A percentile compares a stretch with the other conserved stretches of the same genome.
These are phyloP conservation scores for Sarcophaga carnaria DNA, from an alignment of 2,888 invertebrate species.

Conservation along the genomic window DNA sequence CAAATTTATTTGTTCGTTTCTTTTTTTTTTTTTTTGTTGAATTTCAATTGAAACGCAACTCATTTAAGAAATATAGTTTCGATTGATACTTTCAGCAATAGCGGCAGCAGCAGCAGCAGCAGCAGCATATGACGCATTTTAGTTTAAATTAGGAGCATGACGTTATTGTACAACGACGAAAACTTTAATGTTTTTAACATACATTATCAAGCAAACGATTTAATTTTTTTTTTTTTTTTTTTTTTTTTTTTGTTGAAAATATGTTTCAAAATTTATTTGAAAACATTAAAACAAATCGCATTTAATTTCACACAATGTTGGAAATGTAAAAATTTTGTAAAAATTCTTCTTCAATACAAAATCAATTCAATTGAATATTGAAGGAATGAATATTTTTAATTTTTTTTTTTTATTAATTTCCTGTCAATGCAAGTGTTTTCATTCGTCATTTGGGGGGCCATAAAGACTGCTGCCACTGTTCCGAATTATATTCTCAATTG, in stretches of 20 bases:
- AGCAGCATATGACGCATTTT: constrained; percentile 27
- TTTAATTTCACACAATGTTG: not conserved
- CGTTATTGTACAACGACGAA: not conserved
- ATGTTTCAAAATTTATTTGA: too few relatives aligned
- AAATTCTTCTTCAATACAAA: not conserved
- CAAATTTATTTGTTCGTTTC: not conserved
- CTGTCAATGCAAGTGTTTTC: constrained; percentile 27
- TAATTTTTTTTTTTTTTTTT: too few relatives aligned
- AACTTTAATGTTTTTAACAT: not conserved
- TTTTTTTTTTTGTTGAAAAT: too few relatives aligned
- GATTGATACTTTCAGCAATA: too few relatives aligned
- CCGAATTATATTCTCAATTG: not conserved
- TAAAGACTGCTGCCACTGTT: not conserved
- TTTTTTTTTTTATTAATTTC: constrained; percentile 8
- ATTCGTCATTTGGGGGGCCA: not conserved
- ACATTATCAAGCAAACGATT: not conserved
- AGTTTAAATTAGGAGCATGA: constrained; percentile 38
- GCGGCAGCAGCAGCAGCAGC: too few relatives aligned
- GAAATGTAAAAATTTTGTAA: not conserved
- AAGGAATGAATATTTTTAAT: not conserved
- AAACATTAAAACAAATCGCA: too few relatives aligned
- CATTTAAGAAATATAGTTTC: not conserved
- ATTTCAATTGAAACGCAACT: constrained; percentile 29
- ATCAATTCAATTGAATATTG: not conserved
- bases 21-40: not conserved